Base-by-base conservation (phyloP, 2,797 vertebrate species). In the Cirrhinus mrigala region DNA sequence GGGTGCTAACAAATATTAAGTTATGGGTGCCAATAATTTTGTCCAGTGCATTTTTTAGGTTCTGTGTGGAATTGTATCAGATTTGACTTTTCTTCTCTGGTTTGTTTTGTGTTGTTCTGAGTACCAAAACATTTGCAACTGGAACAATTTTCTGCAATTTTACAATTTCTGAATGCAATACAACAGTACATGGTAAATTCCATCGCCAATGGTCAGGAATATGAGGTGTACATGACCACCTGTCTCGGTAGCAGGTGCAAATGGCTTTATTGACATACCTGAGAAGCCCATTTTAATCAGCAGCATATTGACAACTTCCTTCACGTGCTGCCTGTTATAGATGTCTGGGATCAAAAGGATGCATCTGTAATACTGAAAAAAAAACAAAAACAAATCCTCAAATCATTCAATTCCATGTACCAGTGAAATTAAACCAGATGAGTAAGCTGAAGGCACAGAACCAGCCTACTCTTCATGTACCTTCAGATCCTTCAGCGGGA, bases 221-320 rank as follows among this genome's bases (percentile, higher is more conserved):
- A 58, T 58, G 22, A n/a, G 22, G 9, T n/a, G 9, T n/a, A 58
- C 22, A 58, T 58, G 56, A 58, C 56, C 3, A 58, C 20, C 20
- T 58, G 54, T 58, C 54, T 22, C 20, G 3, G 20, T 1, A 16
- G 33, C 52, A 33, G n/a, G n/a, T 44, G 33, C 5, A 2, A 29
- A 60, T 14, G 3, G 5, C 6, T 7, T 40, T 33, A 1, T n/a
- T 71, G 54, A 50, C 68, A 69, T 96, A 99, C 98, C 98, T 95
- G 98, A 98, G 90, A 99, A 99, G 58, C 97, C 98, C 95, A 99
- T 97, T 93, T 97, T 98, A 89, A 97, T 94, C 73, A 99, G 94
- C 85, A 98, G 94, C 97, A 98, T 97, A 92, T 97, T 97, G 79
- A 99, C 97, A 82, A 99, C 80, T 88, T 98, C 97, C 91, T 99